Percentiles rank a stretch among this genome's conserved stretches.
phyloP scores from a whole-genome alignment of 2,888 invertebrate genomes.

The Drosophila diplacantha region DNA sequence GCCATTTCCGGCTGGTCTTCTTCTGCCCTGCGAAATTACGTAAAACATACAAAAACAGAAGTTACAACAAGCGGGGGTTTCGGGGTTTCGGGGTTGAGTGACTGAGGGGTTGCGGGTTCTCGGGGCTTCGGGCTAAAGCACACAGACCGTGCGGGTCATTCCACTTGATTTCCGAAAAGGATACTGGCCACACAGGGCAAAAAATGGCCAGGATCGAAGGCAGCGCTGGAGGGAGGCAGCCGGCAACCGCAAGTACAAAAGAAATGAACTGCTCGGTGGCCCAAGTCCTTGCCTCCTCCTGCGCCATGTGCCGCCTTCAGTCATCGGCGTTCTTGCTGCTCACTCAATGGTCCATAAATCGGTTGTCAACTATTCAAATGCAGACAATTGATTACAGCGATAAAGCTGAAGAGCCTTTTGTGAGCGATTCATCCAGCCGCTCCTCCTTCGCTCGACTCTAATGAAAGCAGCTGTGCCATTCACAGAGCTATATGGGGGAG shows the following conservation, averaged over 20 bases:
- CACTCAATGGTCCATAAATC: conserved; percentile 72
- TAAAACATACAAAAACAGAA: conserved; percentile 71
- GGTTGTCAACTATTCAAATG: conserved; percentile 74
- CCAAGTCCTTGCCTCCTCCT: conserved; percentile 2
- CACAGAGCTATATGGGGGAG: conserved; percentile 36
- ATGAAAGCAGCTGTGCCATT: conserved; percentile 64
- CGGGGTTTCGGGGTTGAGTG: conserved; percentile 9
- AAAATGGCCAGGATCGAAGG: conserved; percentile 41
- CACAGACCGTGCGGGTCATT: conserved; percentile 67
- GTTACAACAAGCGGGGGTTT: conserved; percentile 29
- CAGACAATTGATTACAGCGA: conserved; percentile 71
- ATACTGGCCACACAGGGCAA: conserved; percentile 46
- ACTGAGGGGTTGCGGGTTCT: background rate
- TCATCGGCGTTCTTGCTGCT: conserved; percentile 50
- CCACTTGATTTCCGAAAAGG: conserved; percentile 74
- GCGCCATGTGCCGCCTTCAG: conserved; percentile 18
- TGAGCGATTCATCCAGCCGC: conserved; percentile 33
- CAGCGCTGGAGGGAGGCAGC: conserved; percentile 14
- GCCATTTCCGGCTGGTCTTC: conserved; percentile 66
- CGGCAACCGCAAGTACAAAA: conserved; percentile 62
- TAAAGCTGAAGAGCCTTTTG: conserved; percentile 69
- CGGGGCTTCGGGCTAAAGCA: conserved; percentile 18
- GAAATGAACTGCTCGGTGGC: conserved; percentile 49
- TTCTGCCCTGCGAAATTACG: conserved; percentile 58
- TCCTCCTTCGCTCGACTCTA: conserved; percentile 42